These are phyloP conservation scores for Euura lappo DNA, from an alignment of 1,140 invertebrate species.

Conservation along the genomic window DNA sequence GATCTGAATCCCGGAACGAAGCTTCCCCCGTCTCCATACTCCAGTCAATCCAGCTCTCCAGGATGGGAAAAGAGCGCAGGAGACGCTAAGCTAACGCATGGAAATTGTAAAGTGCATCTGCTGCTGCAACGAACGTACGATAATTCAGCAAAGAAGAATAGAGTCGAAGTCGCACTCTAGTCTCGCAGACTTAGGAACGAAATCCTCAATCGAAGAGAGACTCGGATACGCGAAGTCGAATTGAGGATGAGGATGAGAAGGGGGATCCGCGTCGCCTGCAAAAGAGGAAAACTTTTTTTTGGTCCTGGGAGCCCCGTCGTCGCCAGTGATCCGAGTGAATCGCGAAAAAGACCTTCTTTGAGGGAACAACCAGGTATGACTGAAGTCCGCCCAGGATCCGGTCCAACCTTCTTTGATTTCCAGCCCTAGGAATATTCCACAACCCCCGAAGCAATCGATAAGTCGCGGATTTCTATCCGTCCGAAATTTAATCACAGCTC, in stretches of 20 bases:
- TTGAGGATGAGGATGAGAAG: not conserved
- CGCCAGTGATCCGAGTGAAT: too few relatives aligned
- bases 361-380: too few relatives aligned
- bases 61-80: not conserved
- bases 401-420: too few relatives aligned
- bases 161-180: not conserved
- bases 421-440: too few relatives aligned
- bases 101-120: constrained; percentile 2
- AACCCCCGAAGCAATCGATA: not conserved
- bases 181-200: not conserved
- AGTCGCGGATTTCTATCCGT: not conserved
- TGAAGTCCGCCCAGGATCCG: too few relatives aligned
- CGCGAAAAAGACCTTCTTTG: too few relatives aligned
- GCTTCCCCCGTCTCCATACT: not conserved
- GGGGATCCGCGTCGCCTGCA: not conserved
- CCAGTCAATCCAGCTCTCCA: not conserved
- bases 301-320: not conserved
- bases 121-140: not conserved
- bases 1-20: not conserved
- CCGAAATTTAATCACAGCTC: not conserved
- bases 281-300: not conserved
- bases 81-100: constrained; percentile 6
- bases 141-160: constrained; percentile 1
- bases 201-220: not conserved
- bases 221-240: too few relatives aligned